These are phyloP conservation scores for Octonoba sinensis DNA, from an alignment of 2,888 invertebrate genomes.

Conservation along the genomic window DNA sequence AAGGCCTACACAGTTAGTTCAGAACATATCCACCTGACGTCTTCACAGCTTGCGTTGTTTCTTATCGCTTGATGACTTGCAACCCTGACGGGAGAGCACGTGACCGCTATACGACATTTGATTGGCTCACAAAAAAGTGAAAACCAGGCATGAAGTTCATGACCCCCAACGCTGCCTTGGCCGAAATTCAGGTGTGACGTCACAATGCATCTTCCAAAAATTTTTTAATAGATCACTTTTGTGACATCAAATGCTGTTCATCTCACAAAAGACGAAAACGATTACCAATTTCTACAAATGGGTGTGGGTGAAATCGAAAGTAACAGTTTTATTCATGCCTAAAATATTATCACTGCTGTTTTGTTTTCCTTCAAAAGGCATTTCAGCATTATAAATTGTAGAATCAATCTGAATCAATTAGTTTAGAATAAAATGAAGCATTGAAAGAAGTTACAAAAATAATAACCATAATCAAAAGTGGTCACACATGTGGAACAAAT, in stretches of 20 bases:
- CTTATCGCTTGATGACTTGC: conserved; percentile 65
- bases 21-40: conserved; percentile 62
- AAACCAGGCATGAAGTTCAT: conserved; percentile 62
- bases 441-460: no score
- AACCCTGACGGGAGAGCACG: conserved; percentile 57
- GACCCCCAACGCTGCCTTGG: conserved; percentile 63
- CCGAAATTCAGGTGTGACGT: conserved; percentile 55
- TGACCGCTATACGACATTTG: conserved; percentile 28
- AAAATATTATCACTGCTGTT: no score
- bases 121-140: conserved; percentile 46
- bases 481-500: no score
- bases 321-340: no score
- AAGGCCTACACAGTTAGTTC: conserved; percentile 21
- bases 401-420: no score
- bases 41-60: conserved; percentile 57
- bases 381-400: no score
- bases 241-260: conserved; percentile 12
- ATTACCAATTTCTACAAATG: no score
- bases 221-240: conserved; percentile 7
- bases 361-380: no score
- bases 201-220: conserved; percentile 32
- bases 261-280: no score
- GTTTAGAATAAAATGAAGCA: no score
- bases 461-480: no score
- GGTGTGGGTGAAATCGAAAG: no score